Evolutionary conservation across 1,140 invertebrate genomes (phyloP).

Genomic region (Anagrus nilaparvatae): DNA sequence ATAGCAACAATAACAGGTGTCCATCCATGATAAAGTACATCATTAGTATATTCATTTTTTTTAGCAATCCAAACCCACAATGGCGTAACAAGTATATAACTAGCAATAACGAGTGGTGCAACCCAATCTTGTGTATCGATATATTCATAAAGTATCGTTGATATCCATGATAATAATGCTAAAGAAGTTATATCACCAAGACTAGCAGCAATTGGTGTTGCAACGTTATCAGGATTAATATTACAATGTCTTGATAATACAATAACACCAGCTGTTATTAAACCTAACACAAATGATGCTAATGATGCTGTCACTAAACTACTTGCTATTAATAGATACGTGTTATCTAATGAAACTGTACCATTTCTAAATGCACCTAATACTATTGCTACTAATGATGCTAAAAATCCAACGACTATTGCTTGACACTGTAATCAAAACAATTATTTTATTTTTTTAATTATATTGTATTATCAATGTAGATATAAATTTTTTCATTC

Average conservation of each 20-base stretch:
- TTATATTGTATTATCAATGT: too few relatives aligned
- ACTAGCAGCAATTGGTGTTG: slow-evolving; percentile 82
- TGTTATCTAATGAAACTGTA: slow-evolving; percentile 62
- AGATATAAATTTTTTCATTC: too few relatives aligned
- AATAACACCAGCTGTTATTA: slow-evolving; percentile 64
- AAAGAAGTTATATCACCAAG: slow-evolving; percentile 75
- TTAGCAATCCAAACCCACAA: slow-evolving; percentile 61
- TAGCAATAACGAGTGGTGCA: slow-evolving; percentile 52
- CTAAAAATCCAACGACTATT: slow-evolving; percentile 77
- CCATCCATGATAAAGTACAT: slow-evolving; percentile 61
- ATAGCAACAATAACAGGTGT: slow-evolving; percentile 63
- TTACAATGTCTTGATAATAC: slow-evolving; percentile 56
- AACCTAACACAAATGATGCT: slow-evolving; percentile 55
- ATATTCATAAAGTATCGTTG: slow-evolving; percentile 49
- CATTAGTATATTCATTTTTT: slow-evolving; percentile 53
- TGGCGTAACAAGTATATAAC: slow-evolving; percentile 53
- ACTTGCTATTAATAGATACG: slow-evolving; percentile 67
- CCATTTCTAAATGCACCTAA: slow-evolving; percentile 68
- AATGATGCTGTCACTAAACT: slow-evolving; percentile 73
- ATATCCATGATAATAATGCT: slow-evolving; percentile 58
- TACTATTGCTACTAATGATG: slow-evolving; percentile 69
- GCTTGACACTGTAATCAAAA: slow-evolving; percentile 64
- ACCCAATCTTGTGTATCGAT: slow-evolving; percentile 57
- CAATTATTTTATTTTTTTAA: too few relatives aligned
- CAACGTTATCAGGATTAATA: slow-evolving; percentile 84